These are phyloP conservation scores for Heliangelus exortis DNA, from an alignment of 2,797 vertebrate genomes.

Conservation along the genomic window DNA sequence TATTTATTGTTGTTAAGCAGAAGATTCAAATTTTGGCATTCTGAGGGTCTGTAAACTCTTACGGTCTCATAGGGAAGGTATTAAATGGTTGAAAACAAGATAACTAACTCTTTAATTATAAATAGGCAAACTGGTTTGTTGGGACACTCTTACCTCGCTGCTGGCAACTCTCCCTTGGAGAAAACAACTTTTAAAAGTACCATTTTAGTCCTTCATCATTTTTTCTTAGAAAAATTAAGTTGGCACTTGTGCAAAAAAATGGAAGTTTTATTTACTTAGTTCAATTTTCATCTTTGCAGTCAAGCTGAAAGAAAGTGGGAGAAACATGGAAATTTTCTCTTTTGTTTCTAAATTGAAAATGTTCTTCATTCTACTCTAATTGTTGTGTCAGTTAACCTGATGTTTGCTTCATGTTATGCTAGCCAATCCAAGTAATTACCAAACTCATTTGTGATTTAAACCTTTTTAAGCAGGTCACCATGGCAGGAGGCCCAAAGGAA, in stretches of 20 bases:
- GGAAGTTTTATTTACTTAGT: background rate
- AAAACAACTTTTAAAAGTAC: background rate
- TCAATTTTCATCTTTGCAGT: background rate
- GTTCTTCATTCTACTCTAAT: background rate
- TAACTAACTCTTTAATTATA: background rate
- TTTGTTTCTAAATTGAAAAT: conserved; percentile 7
- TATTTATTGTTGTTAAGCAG: background rate
- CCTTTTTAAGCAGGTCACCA: conserved; percentile 29
- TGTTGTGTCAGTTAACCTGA: conserved; percentile 1
- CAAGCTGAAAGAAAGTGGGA: background rate
- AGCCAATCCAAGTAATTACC: conserved; percentile 34
- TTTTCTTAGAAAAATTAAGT: background rate
- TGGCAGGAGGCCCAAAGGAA: conserved; percentile 44
- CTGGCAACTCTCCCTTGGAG: background rate
- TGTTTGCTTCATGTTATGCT: conserved; percentile 4
- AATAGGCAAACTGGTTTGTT: background rate
- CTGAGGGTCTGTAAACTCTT: background rate
- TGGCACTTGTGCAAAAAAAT: background rate
- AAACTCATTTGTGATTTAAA: conserved; percentile 24
- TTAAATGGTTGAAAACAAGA: background rate
- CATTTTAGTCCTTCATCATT: background rate
- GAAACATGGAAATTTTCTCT: background rate
- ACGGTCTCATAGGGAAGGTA: background rate
- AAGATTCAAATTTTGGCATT: background rate
- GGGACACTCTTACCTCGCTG: background rate